Evolutionary conservation across 2,797 vertebrate species (phyloP).

Genomic region (Mallotus villosus): DNA sequence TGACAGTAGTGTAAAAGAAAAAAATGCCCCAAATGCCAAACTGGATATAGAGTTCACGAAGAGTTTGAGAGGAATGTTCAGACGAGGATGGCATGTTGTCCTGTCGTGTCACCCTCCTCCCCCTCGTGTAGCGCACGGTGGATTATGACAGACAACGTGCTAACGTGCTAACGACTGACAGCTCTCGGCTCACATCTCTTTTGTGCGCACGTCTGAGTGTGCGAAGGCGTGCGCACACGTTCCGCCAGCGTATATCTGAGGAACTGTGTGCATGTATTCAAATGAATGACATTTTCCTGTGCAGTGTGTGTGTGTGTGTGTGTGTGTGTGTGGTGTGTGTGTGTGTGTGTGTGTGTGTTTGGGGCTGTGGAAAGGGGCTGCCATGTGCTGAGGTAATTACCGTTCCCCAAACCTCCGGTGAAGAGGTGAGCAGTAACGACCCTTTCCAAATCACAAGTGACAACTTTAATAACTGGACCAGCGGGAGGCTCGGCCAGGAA

Average conservation of each 20-base stretch:
- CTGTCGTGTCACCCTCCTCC: neutral
- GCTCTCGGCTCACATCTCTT: neutral
- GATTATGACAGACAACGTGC: slow-evolving; percentile 1
- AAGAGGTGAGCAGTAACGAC: neutral
- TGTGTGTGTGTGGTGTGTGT: neutral
- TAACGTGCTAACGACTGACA: neutral
- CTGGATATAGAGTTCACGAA: neutral
- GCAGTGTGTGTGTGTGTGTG: neutral
- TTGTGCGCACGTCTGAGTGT: neutral
- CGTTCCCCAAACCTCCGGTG: neutral
- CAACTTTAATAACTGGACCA: neutral
- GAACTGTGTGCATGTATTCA: slow-evolving; percentile 15
- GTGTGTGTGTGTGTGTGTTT: neutral
- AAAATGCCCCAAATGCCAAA: neutral
- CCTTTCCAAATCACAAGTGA: slow-evolving; percentile 10
- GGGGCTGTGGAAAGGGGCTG: neutral
- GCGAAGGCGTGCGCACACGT: slow-evolving; percentile 8
- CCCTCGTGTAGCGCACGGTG: neutral
- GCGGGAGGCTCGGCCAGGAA: neutral
- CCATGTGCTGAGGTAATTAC: neutral
- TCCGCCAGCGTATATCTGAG: slow-evolving; percentile 13
- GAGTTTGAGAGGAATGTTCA: neutral
- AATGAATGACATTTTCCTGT: neutral
- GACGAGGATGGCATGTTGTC: neutral
- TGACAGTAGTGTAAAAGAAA: no score